phyloP scores from a whole-genome alignment of 2,888 invertebrate species.

The Callyntrura sp. region DNA sequence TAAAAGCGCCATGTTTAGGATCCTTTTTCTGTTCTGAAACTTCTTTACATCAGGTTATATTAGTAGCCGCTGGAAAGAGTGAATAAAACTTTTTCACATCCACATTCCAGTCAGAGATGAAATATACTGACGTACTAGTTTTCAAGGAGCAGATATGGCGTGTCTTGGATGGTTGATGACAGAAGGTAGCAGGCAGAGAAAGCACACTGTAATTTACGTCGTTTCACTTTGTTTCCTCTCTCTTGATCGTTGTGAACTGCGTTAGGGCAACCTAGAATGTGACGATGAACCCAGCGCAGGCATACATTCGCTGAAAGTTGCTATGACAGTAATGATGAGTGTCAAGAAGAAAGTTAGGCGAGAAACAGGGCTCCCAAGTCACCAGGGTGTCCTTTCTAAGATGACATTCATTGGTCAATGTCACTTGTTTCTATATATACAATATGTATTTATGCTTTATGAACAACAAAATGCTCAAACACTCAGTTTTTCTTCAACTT shows the following conservation, averaged over 20 bases:
- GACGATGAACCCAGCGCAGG: neutral
- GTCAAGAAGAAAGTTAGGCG: conserved; percentile 7
- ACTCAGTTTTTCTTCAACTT: no score
- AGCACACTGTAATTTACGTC: neutral
- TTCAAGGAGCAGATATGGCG: no score
- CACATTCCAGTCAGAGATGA: no score
- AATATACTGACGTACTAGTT: no score
- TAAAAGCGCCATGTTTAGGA: no score
- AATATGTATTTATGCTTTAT: conserved; percentile 11
- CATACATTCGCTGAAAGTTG: no score
- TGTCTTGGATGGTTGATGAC: neutral
- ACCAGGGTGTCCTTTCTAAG: conserved; percentile 28
- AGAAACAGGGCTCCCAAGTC: neutral
- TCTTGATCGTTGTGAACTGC: neutral
- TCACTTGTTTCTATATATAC: conserved; percentile 16
- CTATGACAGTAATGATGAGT: neutral
- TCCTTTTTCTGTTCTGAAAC: no score
- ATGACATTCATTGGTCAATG: conserved; percentile 68
- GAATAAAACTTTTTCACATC: no score
- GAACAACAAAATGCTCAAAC: no score
- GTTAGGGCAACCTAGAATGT: neutral
- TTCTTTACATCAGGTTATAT: no score
- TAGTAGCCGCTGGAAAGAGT: no score
- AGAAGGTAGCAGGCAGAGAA: neutral
- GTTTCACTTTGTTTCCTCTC: conserved; percentile 6